These are phyloP conservation scores for Camponotus pennsylvanicus DNA, from an alignment of 1,140 invertebrate species.

Conservation along the genomic window DNA sequence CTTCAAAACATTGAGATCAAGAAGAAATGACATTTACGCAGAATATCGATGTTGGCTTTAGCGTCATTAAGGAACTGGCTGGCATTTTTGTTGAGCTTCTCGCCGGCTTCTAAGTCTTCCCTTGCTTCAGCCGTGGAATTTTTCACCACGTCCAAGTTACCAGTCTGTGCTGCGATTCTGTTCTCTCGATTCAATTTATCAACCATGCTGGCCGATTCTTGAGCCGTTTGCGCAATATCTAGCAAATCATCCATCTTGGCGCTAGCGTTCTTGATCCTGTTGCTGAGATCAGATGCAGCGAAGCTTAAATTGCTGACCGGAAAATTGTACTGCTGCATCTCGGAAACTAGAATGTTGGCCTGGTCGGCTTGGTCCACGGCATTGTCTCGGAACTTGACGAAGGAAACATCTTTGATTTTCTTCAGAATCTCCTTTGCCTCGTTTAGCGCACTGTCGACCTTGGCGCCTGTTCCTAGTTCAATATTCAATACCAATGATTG, in stretches of 20 bases:
- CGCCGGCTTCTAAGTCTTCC: constrained; percentile 76
- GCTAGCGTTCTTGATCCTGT: constrained; percentile 88
- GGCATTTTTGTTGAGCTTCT: constrained; percentile 83
- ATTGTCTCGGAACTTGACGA: constrained; percentile 84
- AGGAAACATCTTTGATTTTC: constrained; percentile 89
- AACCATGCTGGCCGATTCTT: constrained; percentile 88
- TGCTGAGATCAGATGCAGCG: constrained; percentile 86
- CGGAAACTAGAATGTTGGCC: constrained; percentile 89
- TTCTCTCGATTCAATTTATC: constrained; percentile 88
- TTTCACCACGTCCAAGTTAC: constrained; percentile 81
- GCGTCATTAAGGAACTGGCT: constrained; percentile 85
- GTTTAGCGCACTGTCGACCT: constrained; percentile 91
- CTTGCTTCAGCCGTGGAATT: constrained; percentile 78
- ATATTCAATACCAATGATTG: constrained; percentile 89
- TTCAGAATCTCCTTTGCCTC: constrained; percentile 91
- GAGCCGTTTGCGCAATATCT: constrained; percentile 89
- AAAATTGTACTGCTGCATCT: constrained; percentile 89
- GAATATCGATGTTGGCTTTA: constrained; percentile 75
- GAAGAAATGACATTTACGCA: constrained; percentile 70
- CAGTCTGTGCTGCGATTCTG: constrained; percentile 77
- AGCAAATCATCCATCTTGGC: constrained; percentile 91
- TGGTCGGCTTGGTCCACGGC: constrained; percentile 88
- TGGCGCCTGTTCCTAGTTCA: constrained; percentile 89
- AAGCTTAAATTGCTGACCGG: constrained; percentile 89
- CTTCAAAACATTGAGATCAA: not conserved